Evolutionary conservation across 2,888 invertebrate genomes (phyloP).

Genomic region (Dolomedes plantarius): DNA sequence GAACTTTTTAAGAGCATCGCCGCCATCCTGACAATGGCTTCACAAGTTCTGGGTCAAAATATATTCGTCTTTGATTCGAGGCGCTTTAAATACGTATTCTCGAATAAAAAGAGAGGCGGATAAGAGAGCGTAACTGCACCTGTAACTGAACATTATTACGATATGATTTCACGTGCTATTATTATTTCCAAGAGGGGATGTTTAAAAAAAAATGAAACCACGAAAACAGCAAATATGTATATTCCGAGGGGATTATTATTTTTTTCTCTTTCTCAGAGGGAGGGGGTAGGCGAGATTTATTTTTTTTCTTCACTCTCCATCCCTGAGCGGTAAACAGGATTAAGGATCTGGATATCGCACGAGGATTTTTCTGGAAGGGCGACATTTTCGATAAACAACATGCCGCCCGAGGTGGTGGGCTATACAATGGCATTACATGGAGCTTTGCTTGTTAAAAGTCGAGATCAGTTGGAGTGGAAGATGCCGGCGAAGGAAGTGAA

Average conservation of each 20-base stretch:
- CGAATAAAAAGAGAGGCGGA: too few relatives aligned
- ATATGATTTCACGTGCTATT: slow-evolving; percentile 36
- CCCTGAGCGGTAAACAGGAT: slow-evolving; percentile 62
- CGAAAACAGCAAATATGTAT: slow-evolving; percentile 53
- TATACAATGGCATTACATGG: slow-evolving; percentile 40
- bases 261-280: too few relatives aligned
- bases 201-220: slow-evolving; percentile 26
- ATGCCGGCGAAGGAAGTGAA: slow-evolving; percentile 7
- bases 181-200: too few relatives aligned
- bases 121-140: not conserved
- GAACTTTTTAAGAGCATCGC: too few relatives aligned
- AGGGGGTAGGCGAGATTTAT: too few relatives aligned
- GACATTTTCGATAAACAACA: slow-evolving; percentile 59
- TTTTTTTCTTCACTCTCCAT: not conserved
- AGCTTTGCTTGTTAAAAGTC: slow-evolving; percentile 31
- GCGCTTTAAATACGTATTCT: too few relatives aligned
- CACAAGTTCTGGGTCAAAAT: too few relatives aligned
- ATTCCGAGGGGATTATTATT: too few relatives aligned
- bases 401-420: slow-evolving; percentile 32
- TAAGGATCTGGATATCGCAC: slow-evolving; percentile 28
- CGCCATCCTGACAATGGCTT: too few relatives aligned
- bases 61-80: too few relatives aligned
- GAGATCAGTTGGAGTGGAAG: slow-evolving; percentile 35
- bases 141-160: slow-evolving; percentile 9
- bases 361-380: slow-evolving; percentile 37